Base-by-base conservation (phyloP, 2,888 invertebrate species). In the Polydrusus pterygomalis region DNA sequence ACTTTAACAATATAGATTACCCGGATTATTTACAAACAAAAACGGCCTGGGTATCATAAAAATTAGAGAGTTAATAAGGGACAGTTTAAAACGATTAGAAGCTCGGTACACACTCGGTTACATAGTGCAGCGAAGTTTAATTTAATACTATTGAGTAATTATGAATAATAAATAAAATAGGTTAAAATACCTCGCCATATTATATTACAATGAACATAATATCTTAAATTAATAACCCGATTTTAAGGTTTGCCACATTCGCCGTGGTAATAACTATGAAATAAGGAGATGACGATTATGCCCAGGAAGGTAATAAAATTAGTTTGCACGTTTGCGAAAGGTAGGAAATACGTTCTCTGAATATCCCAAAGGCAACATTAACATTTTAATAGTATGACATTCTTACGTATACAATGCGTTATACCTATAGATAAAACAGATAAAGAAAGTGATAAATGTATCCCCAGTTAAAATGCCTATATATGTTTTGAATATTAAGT, bases 221-320 rank as follows among this genome's bases (percentile, higher is more conserved):
- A 3, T 25, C 25, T 25, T 3, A 25, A 25, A 25, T 5, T 25
- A 25, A 25, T 34, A 34, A 34, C 34, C 8, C 9, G 8, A 34
- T 34, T 7, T 25, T 51, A 51, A 51, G 20, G 20, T 51, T 51
- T 20, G 20, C 20, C 5, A 13, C 51, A 51, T 20, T 20, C 51
- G 13, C 20, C 11, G 20, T 9, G 11, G 20, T n/a, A 20, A 51
- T 51, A 51, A 20, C 20, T 20, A 10, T 20, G 20, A 51, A 51
- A 47, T 17, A 47, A 47, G 17, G 17, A 47, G 15, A 20, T 51
- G 20, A 51, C 20, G 17, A 51, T 51, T 51, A 51, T 13, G 51
- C 51, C 51, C 51, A 18, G n/a, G 51, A 51, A 51, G 17, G 51
- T 51, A 51, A 51, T 51, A 51, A 51, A 51, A 51, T 51, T 51